Conservation (phyloP, 2,888 invertebrate genomes). For the Pollenia griseotomentosa region DNA sequence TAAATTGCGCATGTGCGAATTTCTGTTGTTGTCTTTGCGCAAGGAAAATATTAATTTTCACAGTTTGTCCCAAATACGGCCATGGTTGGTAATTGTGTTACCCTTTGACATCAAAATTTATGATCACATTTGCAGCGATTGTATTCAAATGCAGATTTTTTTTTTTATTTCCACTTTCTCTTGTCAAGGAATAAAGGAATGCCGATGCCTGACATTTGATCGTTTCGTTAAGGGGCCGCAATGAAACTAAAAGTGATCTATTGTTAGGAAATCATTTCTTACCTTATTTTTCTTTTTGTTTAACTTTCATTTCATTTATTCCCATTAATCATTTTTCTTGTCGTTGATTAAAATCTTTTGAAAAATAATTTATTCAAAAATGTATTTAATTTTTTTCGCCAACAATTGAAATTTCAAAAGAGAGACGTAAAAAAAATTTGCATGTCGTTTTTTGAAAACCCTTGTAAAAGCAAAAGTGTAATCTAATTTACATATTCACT, state of each 20-base stretch:
- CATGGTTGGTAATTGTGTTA: conserved; percentile 63
- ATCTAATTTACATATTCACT: conserved; percentile 76
- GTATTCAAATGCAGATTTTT: conserved; percentile 80
- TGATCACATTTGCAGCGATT: conserved; percentile 51
- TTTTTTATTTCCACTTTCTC: conserved; percentile 28
- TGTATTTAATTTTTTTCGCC: not conserved
- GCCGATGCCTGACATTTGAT: conserved; percentile 78
- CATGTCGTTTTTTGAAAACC: conserved; percentile 75
- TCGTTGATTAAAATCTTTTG: conserved; percentile 75
- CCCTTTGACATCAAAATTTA: conserved; percentile 70
- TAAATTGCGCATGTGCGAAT: conserved; percentile 76
- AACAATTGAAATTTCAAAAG: conserved; percentile 60
- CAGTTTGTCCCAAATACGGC: conserved; percentile 76
- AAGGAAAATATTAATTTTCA: conserved; percentile 82
- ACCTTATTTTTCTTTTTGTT: conserved; percentile 12
- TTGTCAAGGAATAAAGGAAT: conserved; percentile 1
- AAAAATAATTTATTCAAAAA: conserved; percentile 47
- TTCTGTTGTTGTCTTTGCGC: conserved; percentile 36
- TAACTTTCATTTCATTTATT: conserved; percentile 66
- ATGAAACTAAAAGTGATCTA: conserved; percentile 70
- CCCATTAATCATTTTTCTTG: conserved; percentile 79
- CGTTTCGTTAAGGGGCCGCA: conserved; percentile 73
- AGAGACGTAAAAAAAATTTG: conserved; percentile 75
- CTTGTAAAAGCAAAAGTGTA: conserved; percentile 39
- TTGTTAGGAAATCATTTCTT: conserved; percentile 63